Base-by-base conservation (phyloP, 2,888 invertebrate species). In the Orchesellides sinensis region DNA sequence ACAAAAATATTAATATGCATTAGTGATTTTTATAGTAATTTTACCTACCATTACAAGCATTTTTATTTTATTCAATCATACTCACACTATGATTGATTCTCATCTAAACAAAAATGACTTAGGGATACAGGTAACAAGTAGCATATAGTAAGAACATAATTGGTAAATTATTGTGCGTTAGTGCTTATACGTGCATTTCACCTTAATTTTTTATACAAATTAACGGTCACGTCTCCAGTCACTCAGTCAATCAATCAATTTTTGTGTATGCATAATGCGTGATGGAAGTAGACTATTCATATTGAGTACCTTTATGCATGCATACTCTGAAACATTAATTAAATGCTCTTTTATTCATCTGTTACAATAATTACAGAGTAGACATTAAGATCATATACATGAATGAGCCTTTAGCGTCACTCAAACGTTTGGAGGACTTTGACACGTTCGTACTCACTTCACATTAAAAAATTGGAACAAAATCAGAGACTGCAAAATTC, bases 371-470 rank as follows among this genome's bases (percentile, higher is more conserved):
- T 61, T 73, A 73, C n/a, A n/a, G n/a, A n/a, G n/a, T n/a, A n/a
- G n/a, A n/a, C n/a, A n/a, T n/a, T n/a, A n/a, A 61, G 8, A 27
- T 47, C 2, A 40, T 40, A n/a, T 40, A 40, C 40, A 40, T 23
- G 17, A n/a, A 49, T 61, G 75, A 66, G 68, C 69, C 21, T 78
- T 68, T 59, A 72, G 45, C 29, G 70, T 79, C 79, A 79, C 63
- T 79, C 79, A 79, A 63, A 52, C 45, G 56, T 49, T 69, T 70
- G 45, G 79, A 79, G 79, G 79, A 54, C 70, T 70, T 78, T 29
- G 40, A n/a, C 47, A 27, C n/a, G 47, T 29, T 52, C 49, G 19
- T 47, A 49, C 23, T 65, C 29, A 65, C 45, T 65, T 19, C n/a
- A n/a, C n/a, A 63, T 19, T 25, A n/a, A n/a, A 74, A 29, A 32